Evolutionary conservation across 2,113 vertebrate genomes (phyloP).

Genomic region (Callionymus lyra): DNA sequence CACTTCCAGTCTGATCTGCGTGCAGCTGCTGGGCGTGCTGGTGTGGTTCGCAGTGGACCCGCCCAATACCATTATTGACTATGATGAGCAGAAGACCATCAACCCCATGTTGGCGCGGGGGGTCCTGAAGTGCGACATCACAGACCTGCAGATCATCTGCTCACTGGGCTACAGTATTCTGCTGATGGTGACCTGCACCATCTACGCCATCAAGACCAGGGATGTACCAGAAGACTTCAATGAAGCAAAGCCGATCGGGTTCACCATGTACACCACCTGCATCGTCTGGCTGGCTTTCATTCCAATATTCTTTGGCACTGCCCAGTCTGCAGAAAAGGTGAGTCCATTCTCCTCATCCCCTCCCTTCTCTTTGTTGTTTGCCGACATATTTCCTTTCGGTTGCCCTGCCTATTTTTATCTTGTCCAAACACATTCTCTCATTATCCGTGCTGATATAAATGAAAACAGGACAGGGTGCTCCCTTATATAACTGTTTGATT

Average conservation of each 20-base stretch:
- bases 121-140: constrained; percentile 65
- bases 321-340: constrained; percentile 65
- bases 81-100: constrained; percentile 63
- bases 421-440: constrained; percentile 35
- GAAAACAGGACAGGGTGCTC: constrained; percentile 12
- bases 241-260: constrained; percentile 64
- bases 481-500: constrained; percentile 29
- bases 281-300: constrained; percentile 68
- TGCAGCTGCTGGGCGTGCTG: constrained; percentile 61
- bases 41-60: constrained; percentile 65
- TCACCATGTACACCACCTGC: constrained; percentile 68
- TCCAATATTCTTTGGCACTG: constrained; percentile 67
- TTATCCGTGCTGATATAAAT: constrained; percentile 21
- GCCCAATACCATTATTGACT: constrained; percentile 60
- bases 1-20: constrained; percentile 57
- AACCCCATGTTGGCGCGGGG: constrained; percentile 59
- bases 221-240: constrained; percentile 67
- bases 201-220: constrained; percentile 64
- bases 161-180: constrained; percentile 65
- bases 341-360: constrained; percentile 30
- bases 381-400: constrained; percentile 26
- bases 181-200: constrained; percentile 65
- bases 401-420: constrained; percentile 37
- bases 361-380: constrained; percentile 26
- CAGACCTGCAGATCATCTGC: constrained; percentile 65